Evolutionary conservation across 2,888 invertebrate species (phyloP).

Genomic region (Dryadula phaetusa): DNA sequence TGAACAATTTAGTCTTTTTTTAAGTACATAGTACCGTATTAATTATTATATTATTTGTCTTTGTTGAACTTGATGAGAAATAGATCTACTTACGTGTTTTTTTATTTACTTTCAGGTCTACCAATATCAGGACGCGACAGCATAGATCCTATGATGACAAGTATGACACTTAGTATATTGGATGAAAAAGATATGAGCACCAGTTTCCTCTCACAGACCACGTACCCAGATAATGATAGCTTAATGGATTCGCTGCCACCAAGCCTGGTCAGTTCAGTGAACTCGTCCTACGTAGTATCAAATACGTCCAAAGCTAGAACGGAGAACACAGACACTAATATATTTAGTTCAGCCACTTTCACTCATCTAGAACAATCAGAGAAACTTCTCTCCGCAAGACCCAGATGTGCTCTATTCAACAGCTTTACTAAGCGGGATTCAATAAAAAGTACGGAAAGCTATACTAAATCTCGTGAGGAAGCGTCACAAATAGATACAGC

Average conservation of each 20-base stretch:
- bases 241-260: slow-evolving; percentile 78
- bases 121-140: slow-evolving; percentile 70
- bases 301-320: slow-evolving; percentile 61
- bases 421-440: slow-evolving; percentile 69
- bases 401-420: slow-evolving; percentile 66
- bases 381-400: slow-evolving; percentile 68
- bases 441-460: slow-evolving; percentile 68
- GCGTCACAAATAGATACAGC: slow-evolving; percentile 70
- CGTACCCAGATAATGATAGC: slow-evolving; percentile 77
- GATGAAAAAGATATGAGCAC: slow-evolving; percentile 83
- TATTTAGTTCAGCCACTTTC: slow-evolving; percentile 77
- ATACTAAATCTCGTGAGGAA: slow-evolving; percentile 73
- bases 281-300: slow-evolving; percentile 72
- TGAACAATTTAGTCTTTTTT: too few species aligned
- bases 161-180: slow-evolving; percentile 79
- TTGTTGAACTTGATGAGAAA: not conserved
- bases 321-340: slow-evolving; percentile 64
- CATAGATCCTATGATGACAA: slow-evolving; percentile 77
- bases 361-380: slow-evolving; percentile 76
- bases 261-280: slow-evolving; percentile 75
- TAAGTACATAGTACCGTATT: too few species aligned
- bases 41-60: too few species aligned
- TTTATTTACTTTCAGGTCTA: slow-evolving; percentile 56
- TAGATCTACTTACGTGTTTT: not conserved
- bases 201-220: slow-evolving; percentile 79